Percentiles rank a stretch among this genome's conserved stretches.
phyloP scores from a whole-genome alignment of 2,113 vertebrate genomes.

The Macroglossus sobrinus region DNA sequence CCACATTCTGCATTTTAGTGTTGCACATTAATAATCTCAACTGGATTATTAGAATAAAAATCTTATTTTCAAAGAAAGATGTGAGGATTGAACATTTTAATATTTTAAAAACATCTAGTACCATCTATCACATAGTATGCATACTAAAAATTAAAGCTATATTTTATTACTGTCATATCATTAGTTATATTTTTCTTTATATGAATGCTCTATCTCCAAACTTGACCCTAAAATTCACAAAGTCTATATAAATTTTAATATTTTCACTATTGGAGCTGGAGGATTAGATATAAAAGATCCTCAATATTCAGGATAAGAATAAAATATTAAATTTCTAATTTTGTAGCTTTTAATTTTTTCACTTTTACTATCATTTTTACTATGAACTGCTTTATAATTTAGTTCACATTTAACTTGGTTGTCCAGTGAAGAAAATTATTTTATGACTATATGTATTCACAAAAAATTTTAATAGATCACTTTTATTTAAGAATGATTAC shows the following conservation, averaged over 20 bases:
- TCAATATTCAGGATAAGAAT: not conserved
- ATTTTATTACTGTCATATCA: not conserved
- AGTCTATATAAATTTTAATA: not conserved
- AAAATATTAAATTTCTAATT: not conserved
- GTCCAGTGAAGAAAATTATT: constrained; percentile 2
- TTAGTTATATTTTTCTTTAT: not conserved
- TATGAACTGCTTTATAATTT: not conserved
- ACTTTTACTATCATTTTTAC: not conserved
- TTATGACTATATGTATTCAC: not conserved
- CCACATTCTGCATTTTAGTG: too few species aligned
- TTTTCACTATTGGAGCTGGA: not conserved
- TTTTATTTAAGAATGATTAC: constrained; percentile 34
- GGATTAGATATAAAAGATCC: not conserved
- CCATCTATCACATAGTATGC: not conserved
- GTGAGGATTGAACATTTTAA: not conserved
- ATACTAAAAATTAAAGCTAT: not conserved
- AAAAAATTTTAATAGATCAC: constrained; percentile 12
- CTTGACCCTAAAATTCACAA: not conserved
- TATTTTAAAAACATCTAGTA: not conserved
- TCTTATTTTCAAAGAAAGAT: not conserved
- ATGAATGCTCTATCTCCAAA: not conserved
- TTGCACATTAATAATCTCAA: not conserved
- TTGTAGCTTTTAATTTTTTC: not conserved
- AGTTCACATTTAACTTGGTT: not conserved
- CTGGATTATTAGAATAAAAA: not conserved